Conservation (phyloP, 2,797 vertebrate genomes). For the Microcaecilia unicolor region DNA sequence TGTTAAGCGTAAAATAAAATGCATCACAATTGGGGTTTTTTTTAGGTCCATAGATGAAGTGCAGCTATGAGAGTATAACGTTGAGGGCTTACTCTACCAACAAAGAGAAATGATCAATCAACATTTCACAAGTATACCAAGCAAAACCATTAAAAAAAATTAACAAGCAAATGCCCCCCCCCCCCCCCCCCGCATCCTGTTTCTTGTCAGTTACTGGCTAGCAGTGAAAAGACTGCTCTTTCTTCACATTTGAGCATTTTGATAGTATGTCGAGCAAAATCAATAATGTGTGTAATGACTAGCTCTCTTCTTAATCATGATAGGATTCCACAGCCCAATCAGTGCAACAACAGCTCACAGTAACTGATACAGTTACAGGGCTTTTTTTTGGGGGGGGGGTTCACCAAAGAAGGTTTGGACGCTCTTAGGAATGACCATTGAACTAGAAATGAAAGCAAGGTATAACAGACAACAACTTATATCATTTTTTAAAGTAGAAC, state of each 20-base stretch:
- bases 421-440: background rate
- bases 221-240: too few relatives aligned
- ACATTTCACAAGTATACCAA: background rate
- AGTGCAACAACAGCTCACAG: too few relatives aligned
- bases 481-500: too few relatives aligned
- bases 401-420: too few relatives aligned
- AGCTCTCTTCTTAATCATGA: too few relatives aligned
- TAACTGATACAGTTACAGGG: too few relatives aligned
- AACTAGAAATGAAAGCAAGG: background rate
- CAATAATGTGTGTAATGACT: too few relatives aligned
- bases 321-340: too few relatives aligned
- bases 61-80: conserved; percentile 15
- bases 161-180: background rate
- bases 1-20: conserved; percentile 33
- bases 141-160: background rate
- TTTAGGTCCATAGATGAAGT: conserved; percentile 34
- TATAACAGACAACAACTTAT: too few relatives aligned
- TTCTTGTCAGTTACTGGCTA: background rate
- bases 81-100: conserved; percentile 22
- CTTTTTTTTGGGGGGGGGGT: too few relatives aligned
- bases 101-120: conserved; percentile 19
- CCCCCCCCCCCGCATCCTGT: background rate
- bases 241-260: too few relatives aligned
- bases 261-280: too few relatives aligned
- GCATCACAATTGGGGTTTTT: conserved; percentile 16